Evolutionary conservation across 2,113 vertebrate species (phyloP).

Genomic region (Hippocampus comes): DNA sequence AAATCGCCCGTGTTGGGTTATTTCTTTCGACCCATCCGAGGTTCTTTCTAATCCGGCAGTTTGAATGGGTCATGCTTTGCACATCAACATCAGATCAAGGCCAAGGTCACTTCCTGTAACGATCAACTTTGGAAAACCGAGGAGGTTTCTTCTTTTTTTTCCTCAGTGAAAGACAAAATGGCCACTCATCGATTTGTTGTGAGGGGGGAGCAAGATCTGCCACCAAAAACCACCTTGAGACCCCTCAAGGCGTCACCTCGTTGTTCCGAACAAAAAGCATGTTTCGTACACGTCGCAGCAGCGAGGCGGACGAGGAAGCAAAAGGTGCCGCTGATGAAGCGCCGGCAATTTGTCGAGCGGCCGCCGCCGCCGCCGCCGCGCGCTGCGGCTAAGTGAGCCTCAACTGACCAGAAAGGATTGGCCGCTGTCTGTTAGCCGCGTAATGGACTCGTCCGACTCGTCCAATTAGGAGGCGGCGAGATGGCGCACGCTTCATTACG

Average conservation of each 20-base stretch:
- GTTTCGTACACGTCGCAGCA: no score
- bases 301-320: background rate
- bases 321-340: background rate
- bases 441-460: conserved; percentile 99
- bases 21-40: no score
- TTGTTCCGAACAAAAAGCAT: no score
- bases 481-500: conserved; percentile 99
- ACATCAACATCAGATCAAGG: no score
- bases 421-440: conserved; percentile 99
- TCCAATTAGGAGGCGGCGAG: conserved; percentile 98
- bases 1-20: no score
- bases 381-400: conserved; percentile 97
- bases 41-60: no score
- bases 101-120: no score
- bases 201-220: no score
- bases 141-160: background rate
- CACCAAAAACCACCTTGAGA: no score
- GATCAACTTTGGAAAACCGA: background rate
- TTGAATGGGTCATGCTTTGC: no score
- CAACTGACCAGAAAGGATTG: conserved; percentile 99
- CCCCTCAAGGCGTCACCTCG: no score
- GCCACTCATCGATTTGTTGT: no score
- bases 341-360: conserved; percentile 60
- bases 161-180: conserved; percentile 5
- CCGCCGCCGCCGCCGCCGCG: conserved; percentile 21